Conservation (phyloP, 1,140 invertebrate species). For the Leptinotarsa texana region DNA sequence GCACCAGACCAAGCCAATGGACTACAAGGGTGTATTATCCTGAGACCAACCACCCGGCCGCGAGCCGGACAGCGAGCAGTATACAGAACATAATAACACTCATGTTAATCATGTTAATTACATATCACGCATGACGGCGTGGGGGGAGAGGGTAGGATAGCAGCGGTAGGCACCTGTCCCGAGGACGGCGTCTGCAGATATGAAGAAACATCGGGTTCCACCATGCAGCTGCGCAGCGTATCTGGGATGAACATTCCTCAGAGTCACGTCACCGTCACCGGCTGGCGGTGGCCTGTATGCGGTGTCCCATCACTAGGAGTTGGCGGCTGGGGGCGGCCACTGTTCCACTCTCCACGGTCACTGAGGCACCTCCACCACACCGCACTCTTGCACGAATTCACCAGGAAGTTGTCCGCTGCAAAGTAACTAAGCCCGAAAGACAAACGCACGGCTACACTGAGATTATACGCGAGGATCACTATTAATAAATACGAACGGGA, state of each 20-base stretch:
- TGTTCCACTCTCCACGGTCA: background rate
- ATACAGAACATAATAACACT: slow-evolving; percentile 55
- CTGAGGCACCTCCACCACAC: background rate
- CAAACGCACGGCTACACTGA: slow-evolving; percentile 18
- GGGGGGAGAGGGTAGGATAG: slow-evolving; percentile 53
- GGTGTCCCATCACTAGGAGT: slow-evolving; percentile 47
- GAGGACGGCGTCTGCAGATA: slow-evolving; percentile 80
- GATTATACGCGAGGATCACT: slow-evolving; percentile 14
- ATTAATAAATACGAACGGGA: slow-evolving; percentile 23
- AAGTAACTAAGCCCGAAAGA: slow-evolving; percentile 12
- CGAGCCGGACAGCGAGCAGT: slow-evolving; percentile 44
- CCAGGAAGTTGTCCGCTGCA: background rate
- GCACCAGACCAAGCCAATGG: slow-evolving; percentile 7
- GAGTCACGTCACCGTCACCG: slow-evolving; percentile 53
- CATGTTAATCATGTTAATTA: slow-evolving; percentile 60
- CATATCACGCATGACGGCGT: slow-evolving; percentile 56
- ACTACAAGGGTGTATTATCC: slow-evolving; percentile 13
- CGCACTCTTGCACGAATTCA: background rate
- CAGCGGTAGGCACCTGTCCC: slow-evolving; percentile 70
- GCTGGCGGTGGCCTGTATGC: slow-evolving; percentile 39
- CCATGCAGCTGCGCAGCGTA: slow-evolving; percentile 79
- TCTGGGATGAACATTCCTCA: slow-evolving; percentile 80
- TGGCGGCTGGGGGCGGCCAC: slow-evolving; percentile 12
- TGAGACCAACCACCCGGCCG: slow-evolving; percentile 20
- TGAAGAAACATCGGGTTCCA: slow-evolving; percentile 80